Percentiles rank a stretch among this genome's conserved stretches.
Evolutionary conservation across 2,888 invertebrate genomes (phyloP).

Genomic region (Rapana venosa): DNA sequence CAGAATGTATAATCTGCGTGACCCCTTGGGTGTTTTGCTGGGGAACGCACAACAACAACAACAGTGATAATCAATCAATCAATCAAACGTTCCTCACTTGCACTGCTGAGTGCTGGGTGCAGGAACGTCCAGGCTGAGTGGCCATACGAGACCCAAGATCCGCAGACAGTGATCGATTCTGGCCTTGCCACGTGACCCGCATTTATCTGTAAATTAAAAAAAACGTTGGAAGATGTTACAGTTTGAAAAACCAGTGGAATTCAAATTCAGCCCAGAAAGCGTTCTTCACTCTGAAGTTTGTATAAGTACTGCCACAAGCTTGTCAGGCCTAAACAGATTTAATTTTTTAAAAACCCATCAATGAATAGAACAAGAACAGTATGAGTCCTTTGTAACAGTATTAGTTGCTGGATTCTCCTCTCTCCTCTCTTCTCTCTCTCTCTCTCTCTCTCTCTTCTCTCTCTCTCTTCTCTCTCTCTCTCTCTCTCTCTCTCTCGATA

Average conservation of each 20-base stretch:
- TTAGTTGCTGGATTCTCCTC: too few species aligned
- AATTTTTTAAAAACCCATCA: too few species aligned
- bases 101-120: slow-evolving; percentile 50
- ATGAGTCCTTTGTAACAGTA: too few species aligned
- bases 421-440: background rate
- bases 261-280: background rate
- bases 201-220: slow-evolving; percentile 42
- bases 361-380: too few species aligned
- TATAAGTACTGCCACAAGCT: too few species aligned
- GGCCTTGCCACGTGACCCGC: slow-evolving; percentile 50
- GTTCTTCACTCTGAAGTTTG: background rate
- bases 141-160: slow-evolving; percentile 53
- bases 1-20: too few species aligned
- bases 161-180: slow-evolving; percentile 55
- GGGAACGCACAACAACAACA: too few species aligned
- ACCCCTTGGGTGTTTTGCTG: too few species aligned
- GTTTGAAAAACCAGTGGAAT: background rate
- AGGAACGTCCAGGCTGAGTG: slow-evolving; percentile 40
- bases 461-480: too few species aligned
- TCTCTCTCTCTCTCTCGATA: too few species aligned
- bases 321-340: too few species aligned
- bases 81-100: slow-evolving; percentile 43
- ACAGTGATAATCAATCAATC: background rate
- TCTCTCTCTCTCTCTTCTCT: too few species aligned
- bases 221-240: background rate